Conservation (phyloP, 1,140 invertebrate species). For the Cryptotermes secundus region DNA sequence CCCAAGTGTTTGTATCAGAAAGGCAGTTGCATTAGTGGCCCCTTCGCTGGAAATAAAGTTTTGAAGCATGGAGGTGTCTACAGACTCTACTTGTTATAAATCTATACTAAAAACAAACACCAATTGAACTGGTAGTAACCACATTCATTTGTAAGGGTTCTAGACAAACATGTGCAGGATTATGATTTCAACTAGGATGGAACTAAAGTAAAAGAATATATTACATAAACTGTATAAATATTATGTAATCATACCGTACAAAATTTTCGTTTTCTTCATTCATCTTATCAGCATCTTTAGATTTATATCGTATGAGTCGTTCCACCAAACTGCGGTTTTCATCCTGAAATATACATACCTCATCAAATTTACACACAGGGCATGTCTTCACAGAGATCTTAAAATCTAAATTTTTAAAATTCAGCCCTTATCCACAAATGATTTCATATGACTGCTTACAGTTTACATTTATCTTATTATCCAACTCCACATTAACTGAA, state of each 20-base stretch:
- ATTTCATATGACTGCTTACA: too few relatives aligned
- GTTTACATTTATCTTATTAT: too few relatives aligned
- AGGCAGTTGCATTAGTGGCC: slow-evolving; percentile 64
- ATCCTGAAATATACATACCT: slow-evolving; percentile 60
- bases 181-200: slow-evolving; percentile 27
- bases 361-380: too few relatives aligned
- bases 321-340: slow-evolving; percentile 88
- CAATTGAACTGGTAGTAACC: background rate
- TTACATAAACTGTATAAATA: slow-evolving; percentile 27
- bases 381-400: too few relatives aligned
- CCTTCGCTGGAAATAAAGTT: slow-evolving; percentile 67
- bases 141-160: slow-evolving; percentile 15
- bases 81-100: slow-evolving; percentile 23
- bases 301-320: slow-evolving; percentile 85
- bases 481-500: too few relatives aligned
- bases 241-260: slow-evolving; percentile 65
- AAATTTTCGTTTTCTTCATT: slow-evolving; percentile 94
- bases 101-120: background rate
- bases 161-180: slow-evolving; percentile 1
- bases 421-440: too few relatives aligned
- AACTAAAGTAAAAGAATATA: slow-evolving; percentile 12
- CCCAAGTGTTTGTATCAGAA: slow-evolving; percentile 69
- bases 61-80: slow-evolving; percentile 33
- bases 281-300: slow-evolving; percentile 90
- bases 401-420: too few relatives aligned